Conservation (phyloP, 1,140 invertebrate species). For the Caenorhabditis remanei region DNA sequence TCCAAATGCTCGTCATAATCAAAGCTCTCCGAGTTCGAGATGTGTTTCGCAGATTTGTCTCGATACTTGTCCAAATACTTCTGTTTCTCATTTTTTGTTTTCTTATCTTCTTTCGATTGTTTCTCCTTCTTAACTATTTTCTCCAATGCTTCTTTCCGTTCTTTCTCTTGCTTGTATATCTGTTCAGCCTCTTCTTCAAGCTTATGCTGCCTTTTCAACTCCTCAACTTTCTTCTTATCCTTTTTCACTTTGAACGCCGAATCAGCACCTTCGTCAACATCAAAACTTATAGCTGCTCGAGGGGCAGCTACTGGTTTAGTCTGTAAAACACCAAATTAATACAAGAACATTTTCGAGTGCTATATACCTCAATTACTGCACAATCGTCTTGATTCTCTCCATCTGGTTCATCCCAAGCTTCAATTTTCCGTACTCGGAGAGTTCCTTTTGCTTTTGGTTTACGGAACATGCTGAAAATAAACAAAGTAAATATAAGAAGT, state of each 20-base stretch:
- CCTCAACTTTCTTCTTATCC: slow-evolving; percentile 59
- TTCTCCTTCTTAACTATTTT: slow-evolving; percentile 49
- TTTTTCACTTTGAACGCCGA: slow-evolving; percentile 54
- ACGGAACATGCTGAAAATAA: slow-evolving; percentile 19
- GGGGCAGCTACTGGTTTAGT: neutral
- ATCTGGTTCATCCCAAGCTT: slow-evolving; percentile 11
- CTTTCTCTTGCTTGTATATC: slow-evolving; percentile 25
- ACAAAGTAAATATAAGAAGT: neutral
- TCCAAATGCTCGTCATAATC: slow-evolving; percentile 2
- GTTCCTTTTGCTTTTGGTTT: slow-evolving; percentile 50
- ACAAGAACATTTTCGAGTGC: neutral
- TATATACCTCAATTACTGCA: neutral
- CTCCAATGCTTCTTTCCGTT: slow-evolving; percentile 10
- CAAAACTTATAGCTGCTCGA: slow-evolving; percentile 50
- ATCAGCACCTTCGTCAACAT: slow-evolving; percentile 60
- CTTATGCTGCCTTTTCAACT: slow-evolving; percentile 54
- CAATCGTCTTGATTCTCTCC: neutral
- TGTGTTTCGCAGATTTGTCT: slow-evolving; percentile 46
- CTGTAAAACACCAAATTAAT: neutral
- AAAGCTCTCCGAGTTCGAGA: slow-evolving; percentile 21
- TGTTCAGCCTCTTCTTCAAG: slow-evolving; percentile 60
- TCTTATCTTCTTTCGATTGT: slow-evolving; percentile 23
- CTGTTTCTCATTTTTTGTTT: slow-evolving; percentile 52
- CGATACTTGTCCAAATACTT: slow-evolving; percentile 56
- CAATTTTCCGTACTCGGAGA: neutral